Conservation (phyloP, 2,113 vertebrate species). For the Urocynchramus pylzowi region DNA sequence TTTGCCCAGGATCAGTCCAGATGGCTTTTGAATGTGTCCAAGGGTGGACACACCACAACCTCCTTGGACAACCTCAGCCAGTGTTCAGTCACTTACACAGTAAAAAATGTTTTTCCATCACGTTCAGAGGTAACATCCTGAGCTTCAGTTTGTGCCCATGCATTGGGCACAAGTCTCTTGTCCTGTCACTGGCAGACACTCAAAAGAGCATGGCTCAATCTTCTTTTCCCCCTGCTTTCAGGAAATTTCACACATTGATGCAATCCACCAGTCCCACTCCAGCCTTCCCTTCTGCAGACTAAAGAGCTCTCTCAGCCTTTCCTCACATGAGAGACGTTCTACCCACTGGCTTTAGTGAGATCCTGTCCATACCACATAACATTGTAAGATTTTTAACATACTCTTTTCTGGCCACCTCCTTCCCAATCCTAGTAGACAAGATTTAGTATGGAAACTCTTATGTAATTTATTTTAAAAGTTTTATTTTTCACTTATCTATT, state of each 20-base stretch:
- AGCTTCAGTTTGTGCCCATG: background rate
- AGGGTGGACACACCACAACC: background rate
- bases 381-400: background rate
- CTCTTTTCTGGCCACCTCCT: background rate
- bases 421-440: background rate
- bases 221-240: background rate
- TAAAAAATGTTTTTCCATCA: background rate
- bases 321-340: background rate
- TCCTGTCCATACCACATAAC: background rate
- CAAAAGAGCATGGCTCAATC: fast-evolving
- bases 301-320: background rate
- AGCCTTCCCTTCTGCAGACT: background rate
- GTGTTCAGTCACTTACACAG: background rate
- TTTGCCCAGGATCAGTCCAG: background rate
- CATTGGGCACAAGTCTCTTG: background rate
- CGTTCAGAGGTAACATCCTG: background rate
- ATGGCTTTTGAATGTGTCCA: background rate
- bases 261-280: background rate
- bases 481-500: conserved; percentile 7
- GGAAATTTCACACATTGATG: background rate
- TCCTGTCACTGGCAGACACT: background rate
- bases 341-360: fast-evolving
- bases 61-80: background rate
- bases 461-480: background rate
- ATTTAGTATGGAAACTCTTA: background rate